A percentile compares a stretch with the other conserved stretches of the same genome.
Conservation (phyloP, 2,113 vertebrate genomes). For the Amia ocellicauda region DNA sequence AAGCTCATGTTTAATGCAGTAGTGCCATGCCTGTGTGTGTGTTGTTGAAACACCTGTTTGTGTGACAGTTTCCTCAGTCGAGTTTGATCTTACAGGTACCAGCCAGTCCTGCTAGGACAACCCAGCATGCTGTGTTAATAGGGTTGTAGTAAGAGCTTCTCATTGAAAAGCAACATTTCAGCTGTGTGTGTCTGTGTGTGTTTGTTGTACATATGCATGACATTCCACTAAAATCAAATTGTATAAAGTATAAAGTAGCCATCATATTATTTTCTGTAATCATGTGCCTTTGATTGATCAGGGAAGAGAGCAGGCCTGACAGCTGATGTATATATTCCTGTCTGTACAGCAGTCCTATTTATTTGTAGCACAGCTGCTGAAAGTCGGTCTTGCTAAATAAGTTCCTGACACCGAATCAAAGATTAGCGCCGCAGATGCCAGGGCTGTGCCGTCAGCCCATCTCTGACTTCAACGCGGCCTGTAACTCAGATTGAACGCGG, state of each 20-base stretch:
- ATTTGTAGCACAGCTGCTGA: slow-evolving; percentile 48
- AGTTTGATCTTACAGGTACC: too few species aligned
- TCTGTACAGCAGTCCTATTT: slow-evolving; percentile 34
- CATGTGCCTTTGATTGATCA: slow-evolving; percentile 33
- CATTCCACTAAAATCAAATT: slow-evolving; percentile 21
- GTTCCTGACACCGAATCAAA: slow-evolving; percentile 48
- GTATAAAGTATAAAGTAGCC: slow-evolving; percentile 3
- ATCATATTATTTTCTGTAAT: slow-evolving; percentile 26
- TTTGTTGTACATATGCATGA: background rate
- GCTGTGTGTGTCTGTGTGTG: background rate
- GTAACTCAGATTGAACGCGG: slow-evolving; percentile 48
- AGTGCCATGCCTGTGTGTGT: too few species aligned
- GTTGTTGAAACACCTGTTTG: too few species aligned
- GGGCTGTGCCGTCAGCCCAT: slow-evolving; percentile 31
- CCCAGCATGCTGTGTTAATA: too few species aligned
- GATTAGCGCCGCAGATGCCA: slow-evolving; percentile 36
- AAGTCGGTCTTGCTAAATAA: slow-evolving; percentile 51
- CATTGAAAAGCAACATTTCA: too few species aligned
- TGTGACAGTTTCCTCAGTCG: too few species aligned
- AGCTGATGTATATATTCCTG: slow-evolving; percentile 39
- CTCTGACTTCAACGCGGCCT: slow-evolving; percentile 29
- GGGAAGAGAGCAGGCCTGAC: slow-evolving; percentile 23
- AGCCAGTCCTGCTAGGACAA: too few species aligned
- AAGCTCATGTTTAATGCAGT: too few species aligned
- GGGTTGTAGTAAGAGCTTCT: too few species aligned